Evolutionary conservation across 2,888 invertebrate genomes (phyloP).

Genomic region (Sipha maydis): DNA sequence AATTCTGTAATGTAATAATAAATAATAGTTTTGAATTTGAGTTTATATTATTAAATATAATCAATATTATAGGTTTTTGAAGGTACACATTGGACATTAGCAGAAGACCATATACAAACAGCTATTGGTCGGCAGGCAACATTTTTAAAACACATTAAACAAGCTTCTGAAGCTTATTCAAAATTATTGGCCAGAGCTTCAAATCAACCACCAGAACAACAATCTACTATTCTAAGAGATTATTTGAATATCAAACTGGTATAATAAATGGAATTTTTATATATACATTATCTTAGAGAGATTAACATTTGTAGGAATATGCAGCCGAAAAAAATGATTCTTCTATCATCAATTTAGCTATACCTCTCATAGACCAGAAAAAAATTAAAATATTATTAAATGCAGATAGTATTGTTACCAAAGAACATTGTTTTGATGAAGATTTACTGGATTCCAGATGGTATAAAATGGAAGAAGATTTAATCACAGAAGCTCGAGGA

Average conservation of each 20-base stretch:
- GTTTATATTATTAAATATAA: constrained; percentile 7
- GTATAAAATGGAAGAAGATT: constrained; percentile 81
- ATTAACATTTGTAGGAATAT: constrained; percentile 50
- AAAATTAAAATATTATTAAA: constrained; percentile 59
- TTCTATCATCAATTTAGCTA: constrained; percentile 27
- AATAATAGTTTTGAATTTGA: background rate
- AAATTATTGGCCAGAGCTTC: constrained; percentile 79
- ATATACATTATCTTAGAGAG: constrained; percentile 33
- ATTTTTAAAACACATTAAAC: constrained; percentile 78
- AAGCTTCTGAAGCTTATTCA: constrained; percentile 80
- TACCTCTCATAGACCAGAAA: constrained; percentile 50
- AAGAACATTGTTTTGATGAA: constrained; percentile 47
- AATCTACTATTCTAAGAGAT: constrained; percentile 85
- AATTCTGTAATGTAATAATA: background rate
- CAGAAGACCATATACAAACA: constrained; percentile 95
- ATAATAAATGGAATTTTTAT: constrained; percentile 65
- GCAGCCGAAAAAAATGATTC: constrained; percentile 39
- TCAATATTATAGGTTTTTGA: constrained; percentile 77
- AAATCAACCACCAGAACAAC: constrained; percentile 78
- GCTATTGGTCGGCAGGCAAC: constrained; percentile 91
- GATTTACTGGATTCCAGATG: constrained; percentile 69
- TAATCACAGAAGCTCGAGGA: constrained; percentile 76
- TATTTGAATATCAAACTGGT: constrained; percentile 88
- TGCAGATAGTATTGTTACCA: constrained; percentile 56
- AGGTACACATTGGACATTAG: constrained; percentile 86